Evolutionary conservation across 2,113 vertebrate genomes (phyloP), one percentile per base, ranked within the genome.

Genomic region (Clarias gariepinus): DNA sequence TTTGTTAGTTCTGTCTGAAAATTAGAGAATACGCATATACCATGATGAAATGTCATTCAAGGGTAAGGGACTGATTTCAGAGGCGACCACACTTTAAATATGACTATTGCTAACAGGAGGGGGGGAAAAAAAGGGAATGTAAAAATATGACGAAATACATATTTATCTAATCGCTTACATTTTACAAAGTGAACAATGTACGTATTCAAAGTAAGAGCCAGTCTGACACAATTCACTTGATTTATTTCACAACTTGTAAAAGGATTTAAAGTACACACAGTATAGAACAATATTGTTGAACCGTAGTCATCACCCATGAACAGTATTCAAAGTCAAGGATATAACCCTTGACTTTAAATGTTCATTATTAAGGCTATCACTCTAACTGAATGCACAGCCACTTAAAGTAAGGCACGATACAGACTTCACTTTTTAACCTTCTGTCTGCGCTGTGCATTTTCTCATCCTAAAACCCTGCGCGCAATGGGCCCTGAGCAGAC

Each of bases 381-480:
- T 58, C 68, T 60, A 78, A 69, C 61, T 66, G 28, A 80, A 82
- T 47, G 77, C 84, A 63, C 79, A 69, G 85, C 78, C 36, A 73
- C 81, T 81, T 87, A 77, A 80, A 85, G 83, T 89, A 90, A 90
- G 89, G 87, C 89, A 90, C 89, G 57, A 81, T 74, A 66, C 78
- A 85, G 79, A 82, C 33, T 61, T 60, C 36, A 60, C 21, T 55
- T 81, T 76, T 85, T 69, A 57, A 83, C 64, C 87, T 63, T 83
- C 73, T 87, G 85, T 76, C 74, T 84, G 63, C 66, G 19, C 41
- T 74, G 74, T 66, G 76, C 58, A 60, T 41, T 19, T 80, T 83
- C 76, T 3, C 28, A 58, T 66, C 16, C 76, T 52, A 3, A 47
- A 55, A 85, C 25, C 82, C 28, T 28, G 33, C 18, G 28, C 53